Conservation (phyloP, 1,140 invertebrate genomes). For the Aphelenchoides besseyi region DNA sequence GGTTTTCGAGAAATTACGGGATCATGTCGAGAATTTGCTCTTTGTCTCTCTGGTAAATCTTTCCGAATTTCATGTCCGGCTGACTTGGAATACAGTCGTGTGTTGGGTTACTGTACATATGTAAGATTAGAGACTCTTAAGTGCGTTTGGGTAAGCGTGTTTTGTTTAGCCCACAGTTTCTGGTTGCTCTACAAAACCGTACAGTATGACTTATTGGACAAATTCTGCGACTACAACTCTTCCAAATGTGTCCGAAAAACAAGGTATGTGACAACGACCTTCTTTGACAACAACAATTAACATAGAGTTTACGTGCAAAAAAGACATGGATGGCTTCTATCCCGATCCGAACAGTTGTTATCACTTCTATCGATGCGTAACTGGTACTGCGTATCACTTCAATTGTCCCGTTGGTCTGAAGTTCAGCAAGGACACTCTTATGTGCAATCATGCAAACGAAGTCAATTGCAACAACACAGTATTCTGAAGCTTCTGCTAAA, state of each 20-base stretch:
- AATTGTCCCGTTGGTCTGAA: constrained; percentile 39
- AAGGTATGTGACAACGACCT: constrained; percentile 16
- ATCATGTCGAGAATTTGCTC: constrained; percentile 31
- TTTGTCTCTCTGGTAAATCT: constrained; percentile 38
- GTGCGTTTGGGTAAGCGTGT: background rate
- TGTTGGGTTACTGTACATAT: constrained; percentile 43
- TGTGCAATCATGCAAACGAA: constrained; percentile 47
- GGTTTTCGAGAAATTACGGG: constrained; percentile 32
- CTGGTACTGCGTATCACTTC: constrained; percentile 41
- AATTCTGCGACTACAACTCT: background rate
- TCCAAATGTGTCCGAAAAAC: background rate
- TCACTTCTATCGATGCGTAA: constrained; percentile 53
- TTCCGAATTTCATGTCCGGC: constrained; percentile 31
- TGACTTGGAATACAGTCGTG: constrained; percentile 32
- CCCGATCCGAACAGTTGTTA: constrained; percentile 39
- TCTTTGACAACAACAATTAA: background rate
- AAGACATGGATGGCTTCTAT: constrained; percentile 42
- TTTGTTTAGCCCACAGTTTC: constrained; percentile 6
- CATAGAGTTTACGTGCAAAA: constrained; percentile 36
- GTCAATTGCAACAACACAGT: constrained; percentile 5
- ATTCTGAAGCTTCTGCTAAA: background rate
- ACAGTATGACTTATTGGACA: constrained; percentile 14
- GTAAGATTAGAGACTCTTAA: constrained; percentile 16
- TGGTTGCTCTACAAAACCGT: background rate
- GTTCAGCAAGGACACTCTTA: constrained; percentile 36